Base-by-base conservation (phyloP, 2,113 vertebrate genomes). In the Entosphenus tridentatus region DNA sequence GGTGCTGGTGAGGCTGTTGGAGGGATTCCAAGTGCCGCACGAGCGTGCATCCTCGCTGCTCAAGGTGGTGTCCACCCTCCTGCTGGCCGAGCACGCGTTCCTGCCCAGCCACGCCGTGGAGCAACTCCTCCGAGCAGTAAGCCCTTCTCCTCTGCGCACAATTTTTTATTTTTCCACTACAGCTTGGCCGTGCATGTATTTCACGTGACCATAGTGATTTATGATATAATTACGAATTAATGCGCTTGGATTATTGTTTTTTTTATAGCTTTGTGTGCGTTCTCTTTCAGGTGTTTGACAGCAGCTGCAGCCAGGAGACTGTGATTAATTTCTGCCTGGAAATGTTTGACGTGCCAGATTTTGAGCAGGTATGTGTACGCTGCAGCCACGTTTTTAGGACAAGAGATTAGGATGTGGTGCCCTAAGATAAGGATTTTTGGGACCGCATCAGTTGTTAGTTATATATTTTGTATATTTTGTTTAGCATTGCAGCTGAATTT, bases 311-410 rank as follows among this genome's bases (percentile, higher is more conserved):
- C 56, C 73, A 74, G 17, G 72, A 9, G 74, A 79, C 87, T 13
- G 79, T 95, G 73, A 75, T 88, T 69, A 77, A 82, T 57, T 96
- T 96, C 75, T 83, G 86, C 2, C 84, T 89, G 78, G 78, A 81
- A 2, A 84, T 92, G 84, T 95, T 96, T 75, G 70, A 76, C 69
- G 88, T 98, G 89, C 81, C 83, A 57, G 81, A 85, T 17, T 98
- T 98, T 83, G 93, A 98, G 70, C 86, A 79, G 84, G 93, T 91
- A 76, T 72, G 79, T 69, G 14, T 67, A 39, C 39, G 39, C 39
- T 39, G 39, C 39, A 39, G 39, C 39, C 39, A 39, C 39, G 39
- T 39, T 39, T 39, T 39, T 39, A 39, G 39, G 39, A 39, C 39
- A 39, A 39, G 39, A 39, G 39, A 39, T 39, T 39, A 39, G 39